Evolutionary conservation across 2,888 invertebrate genomes (phyloP).

Genomic region (Oasisia sp.): DNA sequence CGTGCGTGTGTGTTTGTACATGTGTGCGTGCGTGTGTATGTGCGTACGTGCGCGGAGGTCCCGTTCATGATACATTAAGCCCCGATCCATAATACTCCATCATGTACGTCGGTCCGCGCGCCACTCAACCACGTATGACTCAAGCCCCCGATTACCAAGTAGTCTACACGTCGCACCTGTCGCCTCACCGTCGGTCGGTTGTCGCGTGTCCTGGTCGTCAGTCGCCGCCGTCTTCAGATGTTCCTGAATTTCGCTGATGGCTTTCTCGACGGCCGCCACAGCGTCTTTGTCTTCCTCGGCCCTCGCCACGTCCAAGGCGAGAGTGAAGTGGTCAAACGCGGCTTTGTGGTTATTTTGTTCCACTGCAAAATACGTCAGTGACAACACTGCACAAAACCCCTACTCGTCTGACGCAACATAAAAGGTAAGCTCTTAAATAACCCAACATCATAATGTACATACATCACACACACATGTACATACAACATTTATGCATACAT

Average conservation of each 20-base stretch:
- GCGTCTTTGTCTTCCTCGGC: constrained; percentile 1
- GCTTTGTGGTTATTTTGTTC: not conserved
- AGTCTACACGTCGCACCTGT: not conserved
- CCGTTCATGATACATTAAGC: too few relatives aligned
- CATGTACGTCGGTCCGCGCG: too few relatives aligned
- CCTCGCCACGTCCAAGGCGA: not conserved
- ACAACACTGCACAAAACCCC: not conserved
- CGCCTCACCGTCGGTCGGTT: not conserved
- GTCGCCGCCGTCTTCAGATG: not conserved
- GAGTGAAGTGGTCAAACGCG: not conserved
- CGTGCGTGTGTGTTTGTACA: too few relatives aligned
- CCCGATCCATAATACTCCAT: too few relatives aligned
- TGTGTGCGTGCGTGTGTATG: too few relatives aligned
- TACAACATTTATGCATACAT: too few relatives aligned
- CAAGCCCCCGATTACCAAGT: too few relatives aligned
- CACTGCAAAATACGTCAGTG: not conserved
- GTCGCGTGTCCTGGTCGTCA: not conserved
- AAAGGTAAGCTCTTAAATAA: too few relatives aligned
- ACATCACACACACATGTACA: too few relatives aligned
- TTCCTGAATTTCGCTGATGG: not conserved
- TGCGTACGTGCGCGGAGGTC: too few relatives aligned
- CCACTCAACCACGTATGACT: too few relatives aligned
- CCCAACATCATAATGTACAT: too few relatives aligned
- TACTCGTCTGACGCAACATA: not conserved
- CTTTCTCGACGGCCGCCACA: not conserved